Evolutionary conservation across 1,140 invertebrate species (phyloP).

Genomic region (Stegodyphus mimosarum): DNA sequence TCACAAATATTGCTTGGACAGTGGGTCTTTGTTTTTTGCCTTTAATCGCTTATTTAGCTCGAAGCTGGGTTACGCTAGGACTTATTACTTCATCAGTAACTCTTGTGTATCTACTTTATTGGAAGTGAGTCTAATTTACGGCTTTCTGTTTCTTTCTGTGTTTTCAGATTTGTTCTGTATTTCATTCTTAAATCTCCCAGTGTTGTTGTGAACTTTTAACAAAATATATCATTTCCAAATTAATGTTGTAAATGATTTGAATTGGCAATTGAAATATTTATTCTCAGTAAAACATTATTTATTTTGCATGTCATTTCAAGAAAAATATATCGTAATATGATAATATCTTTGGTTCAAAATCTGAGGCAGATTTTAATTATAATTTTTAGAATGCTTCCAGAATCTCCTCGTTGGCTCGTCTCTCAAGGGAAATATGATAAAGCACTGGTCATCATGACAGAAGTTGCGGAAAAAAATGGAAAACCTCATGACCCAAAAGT

Average conservation of each 20-base stretch:
- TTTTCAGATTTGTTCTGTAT: too few relatives aligned
- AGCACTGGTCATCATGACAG: background rate
- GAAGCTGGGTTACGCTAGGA: background rate
- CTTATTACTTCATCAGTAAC: background rate
- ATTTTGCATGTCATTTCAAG: too few relatives aligned
- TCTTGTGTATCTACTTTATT: background rate
- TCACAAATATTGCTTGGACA: background rate
- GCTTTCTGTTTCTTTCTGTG: too few relatives aligned
- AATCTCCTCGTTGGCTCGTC: background rate
- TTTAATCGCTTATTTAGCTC: background rate
- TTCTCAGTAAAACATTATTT: too few relatives aligned
- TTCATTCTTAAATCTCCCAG: too few relatives aligned
- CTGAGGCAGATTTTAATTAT: too few relatives aligned
- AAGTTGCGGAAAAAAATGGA: background rate
- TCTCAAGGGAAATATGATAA: background rate
- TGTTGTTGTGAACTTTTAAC: too few relatives aligned
- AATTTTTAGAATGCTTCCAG: background rate
- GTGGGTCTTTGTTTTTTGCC: background rate
- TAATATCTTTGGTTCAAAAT: too few relatives aligned
- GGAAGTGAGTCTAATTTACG: background rate
- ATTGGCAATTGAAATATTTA: too few relatives aligned
- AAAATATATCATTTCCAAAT: too few relatives aligned
- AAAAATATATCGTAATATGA: too few relatives aligned
- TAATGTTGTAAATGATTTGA: too few relatives aligned
- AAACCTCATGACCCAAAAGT: background rate